Conservation (phyloP, 1,140 invertebrate genomes). For the Neomicropteryx cornuta region DNA sequence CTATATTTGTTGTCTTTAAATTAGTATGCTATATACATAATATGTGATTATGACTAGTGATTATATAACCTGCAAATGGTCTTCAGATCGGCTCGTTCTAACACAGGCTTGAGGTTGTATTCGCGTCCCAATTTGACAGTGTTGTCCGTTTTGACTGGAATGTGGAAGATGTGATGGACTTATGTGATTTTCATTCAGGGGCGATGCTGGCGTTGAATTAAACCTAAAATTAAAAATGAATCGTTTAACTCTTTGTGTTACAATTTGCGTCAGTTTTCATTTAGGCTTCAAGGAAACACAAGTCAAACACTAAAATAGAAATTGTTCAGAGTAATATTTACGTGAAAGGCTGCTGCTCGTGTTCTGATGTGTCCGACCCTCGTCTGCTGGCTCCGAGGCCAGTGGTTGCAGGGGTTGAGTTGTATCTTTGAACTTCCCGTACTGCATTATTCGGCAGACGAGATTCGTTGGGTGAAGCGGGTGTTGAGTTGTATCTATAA, state of each 20-base stretch:
- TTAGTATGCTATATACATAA: too few relatives aligned
- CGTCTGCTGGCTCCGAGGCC: conserved; percentile 24
- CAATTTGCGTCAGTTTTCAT: too few relatives aligned
- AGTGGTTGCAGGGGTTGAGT: conserved; percentile 35
- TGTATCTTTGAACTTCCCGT: conserved; percentile 33
- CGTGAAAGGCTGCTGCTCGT: conserved; percentile 12
- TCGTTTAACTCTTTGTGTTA: too few relatives aligned
- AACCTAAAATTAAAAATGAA: too few relatives aligned
- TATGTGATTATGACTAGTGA: too few relatives aligned
- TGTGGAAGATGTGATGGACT: conserved; percentile 17
- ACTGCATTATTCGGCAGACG: conserved; percentile 25
- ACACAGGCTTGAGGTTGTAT: conserved; percentile 44
- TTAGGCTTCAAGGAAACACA: too few relatives aligned
- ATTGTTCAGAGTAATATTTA: too few relatives aligned
- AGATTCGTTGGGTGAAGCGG: conserved; percentile 34
- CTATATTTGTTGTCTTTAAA: too few relatives aligned
- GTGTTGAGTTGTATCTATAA: conserved; percentile 37
- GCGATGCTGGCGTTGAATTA: conserved; percentile 75
- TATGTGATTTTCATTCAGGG: conserved; percentile 47
- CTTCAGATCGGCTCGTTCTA: conserved; percentile 73
- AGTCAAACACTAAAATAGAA: too few relatives aligned
- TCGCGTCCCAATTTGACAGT: too few relatives aligned
- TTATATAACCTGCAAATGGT: conserved; percentile 68
- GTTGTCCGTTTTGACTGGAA: too few relatives aligned
- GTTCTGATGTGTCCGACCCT: conserved; percentile 21